These are phyloP conservation scores for Parelbella ahira DNA, from an alignment of 2,888 invertebrate genomes.

Conservation along the genomic window DNA sequence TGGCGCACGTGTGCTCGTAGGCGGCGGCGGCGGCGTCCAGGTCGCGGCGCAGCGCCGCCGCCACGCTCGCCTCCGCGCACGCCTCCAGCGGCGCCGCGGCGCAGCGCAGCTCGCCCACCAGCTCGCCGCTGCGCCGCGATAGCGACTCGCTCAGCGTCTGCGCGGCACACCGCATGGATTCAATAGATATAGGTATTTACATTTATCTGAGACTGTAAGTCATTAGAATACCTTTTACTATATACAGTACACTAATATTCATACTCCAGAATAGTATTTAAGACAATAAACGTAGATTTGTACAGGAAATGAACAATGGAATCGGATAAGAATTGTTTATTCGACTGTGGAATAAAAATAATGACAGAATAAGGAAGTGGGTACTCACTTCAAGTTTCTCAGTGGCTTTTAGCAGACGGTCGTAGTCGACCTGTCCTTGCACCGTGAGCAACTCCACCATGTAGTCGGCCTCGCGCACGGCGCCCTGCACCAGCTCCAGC, in stretches of 20 bases:
- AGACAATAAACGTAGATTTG: too few species aligned
- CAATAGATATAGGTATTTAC: too few species aligned
- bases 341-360: too few species aligned
- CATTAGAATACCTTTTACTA: too few species aligned
- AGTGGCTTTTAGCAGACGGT: conserved; percentile 89
- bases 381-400: conserved; percentile 91
- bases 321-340: too few species aligned
- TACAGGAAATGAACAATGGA: too few species aligned
- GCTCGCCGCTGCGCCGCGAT: conserved; percentile 86
- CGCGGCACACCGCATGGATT: too few species aligned
- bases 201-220: too few species aligned
- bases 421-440: conserved; percentile 92
- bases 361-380: too few species aligned
- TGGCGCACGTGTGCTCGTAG: conserved; percentile 89
- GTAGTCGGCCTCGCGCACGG: conserved; percentile 91
- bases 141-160: conserved; percentile 90
- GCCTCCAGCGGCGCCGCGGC: conserved; percentile 87
- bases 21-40: conserved; percentile 89
- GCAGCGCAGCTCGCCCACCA: conserved; percentile 85
- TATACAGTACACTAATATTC: too few species aligned
- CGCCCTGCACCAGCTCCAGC: conserved; percentile 88
- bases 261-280: too few species aligned
- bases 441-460: conserved; percentile 92
- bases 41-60: conserved; percentile 86
- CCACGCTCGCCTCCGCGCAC: conserved; percentile 85